Conservation (phyloP, 2,888 invertebrate genomes). For the Leptinotarsa rubiginosa region DNA sequence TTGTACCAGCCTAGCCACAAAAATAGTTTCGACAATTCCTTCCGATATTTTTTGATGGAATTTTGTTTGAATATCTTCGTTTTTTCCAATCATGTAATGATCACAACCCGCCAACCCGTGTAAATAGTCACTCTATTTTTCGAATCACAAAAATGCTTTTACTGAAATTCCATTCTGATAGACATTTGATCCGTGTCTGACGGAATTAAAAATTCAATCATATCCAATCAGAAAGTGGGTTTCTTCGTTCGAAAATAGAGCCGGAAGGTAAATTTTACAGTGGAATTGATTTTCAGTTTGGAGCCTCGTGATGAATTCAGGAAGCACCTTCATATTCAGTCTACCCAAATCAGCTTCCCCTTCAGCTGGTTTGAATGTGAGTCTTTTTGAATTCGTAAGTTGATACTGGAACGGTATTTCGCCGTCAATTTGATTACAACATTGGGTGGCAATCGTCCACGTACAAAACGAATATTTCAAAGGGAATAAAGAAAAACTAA, state of each 20-base stretch:
- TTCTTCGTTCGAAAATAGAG: slow-evolving; percentile 8
- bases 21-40: too few relatives aligned
- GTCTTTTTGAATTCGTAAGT: not conserved
- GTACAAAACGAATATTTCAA: not conserved
- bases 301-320: not conserved
- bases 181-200: not conserved
- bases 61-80: not conserved
- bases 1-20: too few relatives aligned
- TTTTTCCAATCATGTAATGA: not conserved
- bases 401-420: not conserved
- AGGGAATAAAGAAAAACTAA: not conserved
- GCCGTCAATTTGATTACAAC: not conserved
- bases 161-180: not conserved
- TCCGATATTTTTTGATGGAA: not conserved
- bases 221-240: slow-evolving; percentile 6
- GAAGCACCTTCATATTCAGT: slow-evolving; percentile 4
- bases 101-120: not conserved
- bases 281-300: slow-evolving; percentile 11
- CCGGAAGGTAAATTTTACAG: slow-evolving; percentile 13
- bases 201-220: slow-evolving; percentile 6
- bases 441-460: not conserved
- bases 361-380: not conserved
- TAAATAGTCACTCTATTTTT: too few relatives aligned
- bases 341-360: not conserved
- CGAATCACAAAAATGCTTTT: not conserved